phyloP scores from a whole-genome alignment of 2,888 invertebrate species.

The Drosophila mercatorum region DNA sequence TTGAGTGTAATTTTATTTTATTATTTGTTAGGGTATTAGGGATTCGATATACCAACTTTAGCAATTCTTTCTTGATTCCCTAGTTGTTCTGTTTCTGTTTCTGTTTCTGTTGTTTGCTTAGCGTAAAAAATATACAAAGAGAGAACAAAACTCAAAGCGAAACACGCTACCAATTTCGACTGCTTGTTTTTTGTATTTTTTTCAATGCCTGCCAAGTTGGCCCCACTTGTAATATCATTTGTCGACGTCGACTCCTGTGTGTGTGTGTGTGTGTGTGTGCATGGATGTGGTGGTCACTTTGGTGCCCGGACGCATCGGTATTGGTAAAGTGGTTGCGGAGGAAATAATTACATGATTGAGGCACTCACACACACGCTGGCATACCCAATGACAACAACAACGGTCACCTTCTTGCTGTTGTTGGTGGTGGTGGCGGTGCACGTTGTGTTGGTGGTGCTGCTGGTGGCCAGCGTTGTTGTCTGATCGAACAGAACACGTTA shows the following conservation, averaged over 20 bases:
- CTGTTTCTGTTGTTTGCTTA: slow-evolving; percentile 54
- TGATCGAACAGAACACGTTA: slow-evolving; percentile 77
- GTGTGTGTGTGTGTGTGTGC: slow-evolving; percentile 8
- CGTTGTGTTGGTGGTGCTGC: slow-evolving; percentile 33
- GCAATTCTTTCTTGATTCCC: slow-evolving; percentile 18
- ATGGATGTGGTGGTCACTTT: slow-evolving; percentile 50
- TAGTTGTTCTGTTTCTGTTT: slow-evolving; percentile 50
- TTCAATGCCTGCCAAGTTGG: slow-evolving; percentile 40
- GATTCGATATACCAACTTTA: background rate
- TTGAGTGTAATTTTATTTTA: background rate
- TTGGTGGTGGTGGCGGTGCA: slow-evolving; percentile 36
- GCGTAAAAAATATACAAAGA: slow-evolving; percentile 53
- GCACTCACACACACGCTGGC: slow-evolving; percentile 61
- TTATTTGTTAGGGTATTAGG: slow-evolving; percentile 23
- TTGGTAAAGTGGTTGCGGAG: slow-evolving; percentile 75
- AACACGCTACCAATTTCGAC: slow-evolving; percentile 71
- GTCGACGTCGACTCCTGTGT: slow-evolving; percentile 39
- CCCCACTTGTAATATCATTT: slow-evolving; percentile 62
- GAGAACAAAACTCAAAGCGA: slow-evolving; percentile 58
- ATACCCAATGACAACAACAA: slow-evolving; percentile 53
- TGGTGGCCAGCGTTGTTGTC: slow-evolving; percentile 58
- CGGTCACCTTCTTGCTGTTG: slow-evolving; percentile 32
- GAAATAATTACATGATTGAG: slow-evolving; percentile 85
- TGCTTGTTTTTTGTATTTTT: slow-evolving; percentile 26
- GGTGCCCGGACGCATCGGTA: slow-evolving; percentile 51